phyloP scores from a whole-genome alignment of 2,797 vertebrate species.

The Eutrigla gurnardus region DNA sequence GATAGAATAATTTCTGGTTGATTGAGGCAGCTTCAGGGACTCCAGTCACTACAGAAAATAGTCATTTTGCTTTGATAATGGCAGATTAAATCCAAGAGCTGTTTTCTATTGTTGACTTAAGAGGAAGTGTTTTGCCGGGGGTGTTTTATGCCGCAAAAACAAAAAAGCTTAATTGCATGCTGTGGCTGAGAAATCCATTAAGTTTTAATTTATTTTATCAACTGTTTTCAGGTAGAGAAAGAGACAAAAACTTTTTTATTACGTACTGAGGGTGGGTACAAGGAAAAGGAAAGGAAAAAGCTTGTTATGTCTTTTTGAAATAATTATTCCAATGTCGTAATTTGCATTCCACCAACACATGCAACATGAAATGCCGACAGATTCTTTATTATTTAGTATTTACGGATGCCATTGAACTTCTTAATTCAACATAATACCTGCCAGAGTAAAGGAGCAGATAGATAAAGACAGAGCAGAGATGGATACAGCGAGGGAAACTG shows the following conservation, averaged over 20 bases:
- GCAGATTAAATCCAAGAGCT: conserved; percentile 12
- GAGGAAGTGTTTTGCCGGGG: background rate
- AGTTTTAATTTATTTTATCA: background rate
- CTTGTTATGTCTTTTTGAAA: background rate
- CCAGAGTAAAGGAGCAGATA: background rate
- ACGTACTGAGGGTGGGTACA: background rate
- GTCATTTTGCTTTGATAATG: background rate
- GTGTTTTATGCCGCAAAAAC: too few relatives aligned
- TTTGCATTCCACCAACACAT: too few relatives aligned
- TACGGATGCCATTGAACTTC: background rate
- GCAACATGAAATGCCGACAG: background rate
- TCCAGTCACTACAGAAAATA: background rate
- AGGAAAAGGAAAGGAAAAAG: background rate
- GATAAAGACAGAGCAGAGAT: background rate
- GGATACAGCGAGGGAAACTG: background rate
- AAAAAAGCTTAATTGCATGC: background rate
- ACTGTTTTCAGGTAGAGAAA: background rate
- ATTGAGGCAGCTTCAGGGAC: background rate
- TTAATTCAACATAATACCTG: background rate
- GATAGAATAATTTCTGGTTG: background rate
- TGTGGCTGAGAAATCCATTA: background rate
- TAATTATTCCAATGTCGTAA: too few relatives aligned
- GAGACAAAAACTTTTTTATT: background rate
- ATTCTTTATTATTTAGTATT: background rate
- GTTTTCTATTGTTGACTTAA: background rate